Evolutionary conservation across 2,888 invertebrate genomes (phyloP), one percentile per base, ranked within the genome.

Genomic region (Drosophila affinis): DNA sequence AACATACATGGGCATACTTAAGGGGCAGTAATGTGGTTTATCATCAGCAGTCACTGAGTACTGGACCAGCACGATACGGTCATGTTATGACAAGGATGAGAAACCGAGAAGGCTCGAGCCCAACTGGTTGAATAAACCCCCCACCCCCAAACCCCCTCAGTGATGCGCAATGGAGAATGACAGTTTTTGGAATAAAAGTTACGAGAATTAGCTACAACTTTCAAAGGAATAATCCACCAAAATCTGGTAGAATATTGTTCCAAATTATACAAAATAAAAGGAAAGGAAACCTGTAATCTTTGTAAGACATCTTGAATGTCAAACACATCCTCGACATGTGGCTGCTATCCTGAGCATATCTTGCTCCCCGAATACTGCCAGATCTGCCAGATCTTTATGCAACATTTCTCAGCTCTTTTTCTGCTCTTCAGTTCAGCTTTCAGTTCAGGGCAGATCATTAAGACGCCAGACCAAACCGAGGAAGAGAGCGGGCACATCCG

Each of bases 11-110:
- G 87, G 75, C 83, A 85, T 88, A 88, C 84, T 84, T 87, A 85
- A 77, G 83, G 78, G 74, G 78, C 87, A 88, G 79, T 89, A 89
- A 89, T 89, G 86, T 87, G 84, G 87, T 87, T 89, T 78, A 89
- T 82, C 89, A 83, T 73, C 77, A 65, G 59, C 52, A 64, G 65
- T 62, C 76, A 70, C 53, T 63, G 63, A 39, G 63, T 63, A 32
- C n/a, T 27, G 71, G 71, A 24, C 12, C 63, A 55, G 69, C 55
- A 48, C 72, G 73, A 62, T 63, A 72, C 57, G 63, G 58, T 46
- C 68, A 70, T 75, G 63, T 69, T 69, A 70, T 75, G 74, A 75
- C 75, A 67, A 63, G 75, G 62, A 72, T 71, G 72, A 53, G 62
- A 56, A 56, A 62, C 21, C 24, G 32, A 56, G 46, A 18, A 47